Evolutionary conservation across 2,888 invertebrate species (phyloP).

Genomic region (Leptinotarsa haldemani): DNA sequence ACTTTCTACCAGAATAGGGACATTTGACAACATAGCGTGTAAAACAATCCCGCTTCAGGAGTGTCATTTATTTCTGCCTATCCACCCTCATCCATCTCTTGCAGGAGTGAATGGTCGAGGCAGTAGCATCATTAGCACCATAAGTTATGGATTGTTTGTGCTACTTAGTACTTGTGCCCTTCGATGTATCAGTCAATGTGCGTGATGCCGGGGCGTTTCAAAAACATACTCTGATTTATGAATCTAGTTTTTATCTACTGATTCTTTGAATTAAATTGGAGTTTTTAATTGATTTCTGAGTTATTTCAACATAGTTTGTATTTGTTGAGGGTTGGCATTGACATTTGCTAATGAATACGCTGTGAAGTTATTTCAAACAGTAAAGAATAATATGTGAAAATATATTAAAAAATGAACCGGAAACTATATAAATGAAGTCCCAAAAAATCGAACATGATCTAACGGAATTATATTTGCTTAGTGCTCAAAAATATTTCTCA

Average conservation of each 20-base stretch:
- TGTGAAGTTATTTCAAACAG: too few relatives aligned
- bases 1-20: too few relatives aligned
- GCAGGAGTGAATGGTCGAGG: constrained; percentile 63
- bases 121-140: constrained; percentile 65
- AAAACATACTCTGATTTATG: constrained; percentile 44
- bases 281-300: not conserved
- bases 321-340: too few relatives aligned
- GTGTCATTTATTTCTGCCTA: constrained; percentile 62
- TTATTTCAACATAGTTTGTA: too few relatives aligned
- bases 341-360: too few relatives aligned
- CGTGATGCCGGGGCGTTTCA: constrained; percentile 46
- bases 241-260: constrained; percentile 14
- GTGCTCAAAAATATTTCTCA: too few relatives aligned
- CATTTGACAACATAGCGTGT: not conserved
- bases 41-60: constrained; percentile 30
- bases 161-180: constrained; percentile 50
- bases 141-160: constrained; percentile 66
- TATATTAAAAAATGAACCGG: too few relatives aligned
- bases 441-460: too few relatives aligned
- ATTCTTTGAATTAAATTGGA: not conserved
- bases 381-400: too few relatives aligned
- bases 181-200: constrained; percentile 55
- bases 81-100: constrained; percentile 61
- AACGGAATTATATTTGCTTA: too few relatives aligned
- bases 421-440: too few relatives aligned